Conservation (phyloP, 2,888 invertebrate species). For the Thumatha senex region DNA sequence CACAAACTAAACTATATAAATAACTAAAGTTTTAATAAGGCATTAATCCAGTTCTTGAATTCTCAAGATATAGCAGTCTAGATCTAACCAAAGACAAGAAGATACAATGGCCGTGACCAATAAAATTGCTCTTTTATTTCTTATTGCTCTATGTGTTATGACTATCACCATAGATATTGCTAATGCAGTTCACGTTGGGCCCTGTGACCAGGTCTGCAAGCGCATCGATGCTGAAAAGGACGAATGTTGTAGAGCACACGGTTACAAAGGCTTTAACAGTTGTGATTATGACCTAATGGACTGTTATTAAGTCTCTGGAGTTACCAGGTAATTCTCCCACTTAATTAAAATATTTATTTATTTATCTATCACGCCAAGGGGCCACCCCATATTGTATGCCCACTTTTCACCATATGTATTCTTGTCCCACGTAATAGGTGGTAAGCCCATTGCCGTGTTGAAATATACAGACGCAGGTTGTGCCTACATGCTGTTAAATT, state of each 20-base stretch:
- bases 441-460: no score
- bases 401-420: no score
- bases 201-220: conserved; percentile 22
- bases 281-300: background rate
- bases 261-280: background rate
- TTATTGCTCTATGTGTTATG: conserved; percentile 5
- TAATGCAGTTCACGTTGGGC: conserved; percentile 8
- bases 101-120: conserved; percentile 1
- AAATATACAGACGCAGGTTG: no score
- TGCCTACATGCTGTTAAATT: no score
- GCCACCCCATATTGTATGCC: no score
- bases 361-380: no score
- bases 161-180: conserved; percentile 4
- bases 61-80: background rate
- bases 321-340: background rate
- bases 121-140: background rate
- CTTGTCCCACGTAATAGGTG: no score
- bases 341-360: no score
- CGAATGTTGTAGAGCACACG: conserved; percentile 23
- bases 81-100: background rate
- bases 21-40: background rate
- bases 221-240: conserved; percentile 13
- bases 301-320: background rate
- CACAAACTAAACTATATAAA: background rate
- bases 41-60: background rate